Evolutionary conservation across 2,888 invertebrate genomes (phyloP).

Genomic region (Desoria tigrina): DNA sequence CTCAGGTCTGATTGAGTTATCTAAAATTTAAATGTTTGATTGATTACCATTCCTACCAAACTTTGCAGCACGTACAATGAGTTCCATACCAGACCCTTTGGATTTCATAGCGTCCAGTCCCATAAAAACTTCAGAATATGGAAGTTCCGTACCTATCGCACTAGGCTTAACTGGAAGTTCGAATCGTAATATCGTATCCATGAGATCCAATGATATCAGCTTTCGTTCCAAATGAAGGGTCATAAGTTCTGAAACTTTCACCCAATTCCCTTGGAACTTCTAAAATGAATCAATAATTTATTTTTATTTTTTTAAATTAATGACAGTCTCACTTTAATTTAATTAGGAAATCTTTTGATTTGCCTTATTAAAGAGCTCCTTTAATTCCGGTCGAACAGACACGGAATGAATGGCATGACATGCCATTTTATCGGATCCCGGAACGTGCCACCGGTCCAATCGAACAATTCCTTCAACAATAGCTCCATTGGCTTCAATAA

Average conservation of each 20-base stretch:
- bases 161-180: slow-evolving; percentile 27
- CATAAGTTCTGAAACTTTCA: slow-evolving; percentile 21
- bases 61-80: slow-evolving; percentile 44
- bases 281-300: too few relatives aligned
- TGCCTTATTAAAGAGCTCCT: slow-evolving; percentile 19
- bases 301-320: too few relatives aligned
- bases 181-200: slow-evolving; percentile 38
- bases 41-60: slow-evolving; percentile 39
- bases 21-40: neutral
- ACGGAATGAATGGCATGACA: slow-evolving; percentile 41
- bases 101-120: slow-evolving; percentile 23
- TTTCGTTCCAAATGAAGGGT: slow-evolving; percentile 25
- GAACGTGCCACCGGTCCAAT: slow-evolving; percentile 46
- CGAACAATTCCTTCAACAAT: slow-evolving; percentile 15
- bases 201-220: slow-evolving; percentile 39
- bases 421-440: slow-evolving; percentile 37
- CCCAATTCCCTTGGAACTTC: slow-evolving; percentile 37
- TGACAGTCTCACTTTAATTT: slow-evolving; percentile 26
- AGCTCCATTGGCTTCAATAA: neutral
- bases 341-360: neutral
- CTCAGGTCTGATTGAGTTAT: slow-evolving; percentile 3
- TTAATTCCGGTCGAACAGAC: slow-evolving; percentile 27
- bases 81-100: slow-evolving; percentile 42
- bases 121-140: slow-evolving; percentile 32
- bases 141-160: slow-evolving; percentile 40